Percentiles rank a stretch among this genome's conserved stretches.
Evolutionary conservation across 2,113 vertebrate genomes (phyloP).

Genomic region (Cebidichthys violaceus): DNA sequence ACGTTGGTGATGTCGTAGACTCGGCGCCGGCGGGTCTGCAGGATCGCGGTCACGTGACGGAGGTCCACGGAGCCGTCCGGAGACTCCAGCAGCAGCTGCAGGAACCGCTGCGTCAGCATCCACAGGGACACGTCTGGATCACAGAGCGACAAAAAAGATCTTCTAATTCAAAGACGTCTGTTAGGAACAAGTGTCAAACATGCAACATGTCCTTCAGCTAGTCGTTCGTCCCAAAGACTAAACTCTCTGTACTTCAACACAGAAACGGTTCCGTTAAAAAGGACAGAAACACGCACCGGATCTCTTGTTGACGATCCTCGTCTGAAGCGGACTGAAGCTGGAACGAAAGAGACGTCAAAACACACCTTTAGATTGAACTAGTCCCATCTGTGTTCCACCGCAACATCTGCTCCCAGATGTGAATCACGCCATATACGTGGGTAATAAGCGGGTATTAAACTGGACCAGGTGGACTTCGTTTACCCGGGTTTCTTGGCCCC

Average conservation of each 20-base stretch:
- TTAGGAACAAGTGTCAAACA: too few species aligned
- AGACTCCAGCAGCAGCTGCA: conserved; percentile 87
- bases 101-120: conserved; percentile 87
- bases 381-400: not conserved
- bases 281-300: conserved; percentile 5
- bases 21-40: conserved; percentile 88
- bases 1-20: conserved; percentile 94
- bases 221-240: too few species aligned
- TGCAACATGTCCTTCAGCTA: too few species aligned
- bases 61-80: conserved; percentile 89
- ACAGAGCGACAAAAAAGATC: not conserved
- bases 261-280: too few species aligned
- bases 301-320: not conserved
- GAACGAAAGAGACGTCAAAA: not conserved
- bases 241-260: too few species aligned
- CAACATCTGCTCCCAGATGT: not conserved
- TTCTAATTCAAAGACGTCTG: too few species aligned
- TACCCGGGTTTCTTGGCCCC: not conserved
- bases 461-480: not conserved
- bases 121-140: conserved; percentile 86
- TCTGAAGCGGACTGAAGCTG: conserved; percentile 1
- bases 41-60: conserved; percentile 81
- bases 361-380: too few species aligned
- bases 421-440: too few species aligned
- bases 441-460: not conserved